Evolutionary conservation across 1,140 invertebrate species (phyloP), one percentile per base, ranked within the genome.

Genomic region (Neoseiulus cucumeris): DNA sequence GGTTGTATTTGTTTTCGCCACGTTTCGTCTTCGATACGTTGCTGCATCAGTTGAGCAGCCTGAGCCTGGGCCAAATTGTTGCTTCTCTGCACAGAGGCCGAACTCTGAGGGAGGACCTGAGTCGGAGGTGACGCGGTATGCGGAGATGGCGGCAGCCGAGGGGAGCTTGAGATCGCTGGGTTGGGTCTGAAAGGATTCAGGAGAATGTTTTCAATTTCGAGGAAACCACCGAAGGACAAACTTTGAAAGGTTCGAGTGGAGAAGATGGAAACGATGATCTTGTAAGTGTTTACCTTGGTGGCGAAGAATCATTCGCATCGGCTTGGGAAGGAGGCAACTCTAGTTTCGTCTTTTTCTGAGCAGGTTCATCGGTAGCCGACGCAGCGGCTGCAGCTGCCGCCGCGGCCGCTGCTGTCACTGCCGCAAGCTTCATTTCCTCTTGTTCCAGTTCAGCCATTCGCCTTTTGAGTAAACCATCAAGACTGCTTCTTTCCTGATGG

Each of bases 61-160:
- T 59, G 51, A 14, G 51, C 51, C 9, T 59, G 51, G 14, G 51
- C 51, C 25, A 29, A 20, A 59, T 14, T 33, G 25, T 59, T 25
- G 22, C 4, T 33, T 59, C 51, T 25, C 22, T 59, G 51, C 22
- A 33, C 33, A 17, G 51, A 59, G 17, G 51, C 51, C 2, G 51
- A 59, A 14, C 51, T 33, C 22, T 59, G 51, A 25, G 51, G 51
- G 22, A 59, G 51, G 14, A 59, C 51, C 22, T 59, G 51, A 4
- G 51, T 59, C 14, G 51, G 51, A 25, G 51, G 51, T 20, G 51
- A 59, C 22, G 51, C 51, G 22, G 51, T 59, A 25, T 59, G 51
- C 51, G 51, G 51, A 1, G 51, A 59, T 17, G 51, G 51, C 14
- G 51, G 51, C 14, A 59, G 51, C 25, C 51, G 51, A 25, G 51